Conservation (phyloP, 2,113 vertebrate genomes). For the Laticauda colubrina region DNA sequence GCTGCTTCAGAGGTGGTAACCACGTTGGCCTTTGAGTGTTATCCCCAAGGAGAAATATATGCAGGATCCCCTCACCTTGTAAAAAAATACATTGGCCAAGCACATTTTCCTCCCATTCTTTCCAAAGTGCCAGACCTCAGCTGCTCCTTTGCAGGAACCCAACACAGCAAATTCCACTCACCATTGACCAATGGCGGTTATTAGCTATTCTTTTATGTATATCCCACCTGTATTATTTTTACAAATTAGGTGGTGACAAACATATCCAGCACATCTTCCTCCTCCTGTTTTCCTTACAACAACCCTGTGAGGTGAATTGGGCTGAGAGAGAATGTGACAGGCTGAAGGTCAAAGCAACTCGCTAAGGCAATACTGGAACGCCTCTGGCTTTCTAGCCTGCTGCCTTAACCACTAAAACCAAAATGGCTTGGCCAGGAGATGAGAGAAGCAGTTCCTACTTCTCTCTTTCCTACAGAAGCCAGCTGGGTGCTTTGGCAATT, state of each 20-base stretch:
- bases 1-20: not conserved
- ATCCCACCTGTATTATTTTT: not conserved
- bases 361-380: not conserved
- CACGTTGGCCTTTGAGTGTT: not conserved
- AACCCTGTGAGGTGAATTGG: not conserved
- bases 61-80: not conserved
- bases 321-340: not conserved
- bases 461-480: not conserved
- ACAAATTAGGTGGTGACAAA: not conserved
- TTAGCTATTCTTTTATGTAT: not conserved
- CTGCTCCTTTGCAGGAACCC: not conserved
- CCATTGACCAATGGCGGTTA: not conserved
- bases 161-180: not conserved
- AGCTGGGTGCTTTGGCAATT: not conserved
- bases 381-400: not conserved
- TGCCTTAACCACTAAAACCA: not conserved
- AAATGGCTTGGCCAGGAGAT: not conserved
- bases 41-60: not conserved
- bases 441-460: not conserved
- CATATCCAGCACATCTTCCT: not conserved
- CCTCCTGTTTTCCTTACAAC: not conserved
- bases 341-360: not conserved
- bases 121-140: not conserved
- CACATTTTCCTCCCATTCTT: not conserved
- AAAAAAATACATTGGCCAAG: not conserved